Base-by-base conservation (phyloP, 2,797 vertebrate species). In the Xenops minutus region DNA sequence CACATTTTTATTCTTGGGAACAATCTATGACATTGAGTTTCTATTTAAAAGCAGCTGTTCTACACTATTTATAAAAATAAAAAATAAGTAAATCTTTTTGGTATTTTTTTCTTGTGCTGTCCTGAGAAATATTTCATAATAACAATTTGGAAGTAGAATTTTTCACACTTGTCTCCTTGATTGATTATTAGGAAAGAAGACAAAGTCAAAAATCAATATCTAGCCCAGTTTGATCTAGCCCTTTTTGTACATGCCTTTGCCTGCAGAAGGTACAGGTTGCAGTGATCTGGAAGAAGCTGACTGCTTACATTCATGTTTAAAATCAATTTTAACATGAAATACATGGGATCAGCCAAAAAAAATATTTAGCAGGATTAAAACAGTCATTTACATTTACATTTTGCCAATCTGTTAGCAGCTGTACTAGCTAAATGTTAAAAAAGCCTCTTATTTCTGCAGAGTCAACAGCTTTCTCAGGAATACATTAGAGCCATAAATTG, bases 331-430 rank as follows among this genome's bases (percentile, higher is more conserved):
- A 64, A 19, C 59, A 68, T 37, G 30, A 95, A 92, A 81, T 80
- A 78, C 58, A 71, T 29, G 17, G 91, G 43, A 83, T 58, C 24
- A 62, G 83, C 46, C 59, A 69, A 95, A 84, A 26, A 91, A 97
- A 97, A 92, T 79, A 29, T 93, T 89, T 76, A 93, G 37, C 43
- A 71, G 73, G 36, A 91, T 91, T 93, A 85, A 93, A 97, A 78
- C 14, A 93, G 91, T 59, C 32, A 80, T 69, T 73, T 87, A 61
- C n/a, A 44, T 94, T 77, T 79, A 87, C 34, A 32, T 91, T 92
- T 94, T 3, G 15, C 75, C 61, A 41, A 79, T 83, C 48, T 54
- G 21, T 85, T 85, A 91, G 90, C 6, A 4, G 49, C 20, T 85
- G 63, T 61, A 94, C 48, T 67, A 63, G 83, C 37, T 41, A 85